Base-by-base conservation (phyloP, 2,797 vertebrate species). In the Linurgus olivaceus region DNA sequence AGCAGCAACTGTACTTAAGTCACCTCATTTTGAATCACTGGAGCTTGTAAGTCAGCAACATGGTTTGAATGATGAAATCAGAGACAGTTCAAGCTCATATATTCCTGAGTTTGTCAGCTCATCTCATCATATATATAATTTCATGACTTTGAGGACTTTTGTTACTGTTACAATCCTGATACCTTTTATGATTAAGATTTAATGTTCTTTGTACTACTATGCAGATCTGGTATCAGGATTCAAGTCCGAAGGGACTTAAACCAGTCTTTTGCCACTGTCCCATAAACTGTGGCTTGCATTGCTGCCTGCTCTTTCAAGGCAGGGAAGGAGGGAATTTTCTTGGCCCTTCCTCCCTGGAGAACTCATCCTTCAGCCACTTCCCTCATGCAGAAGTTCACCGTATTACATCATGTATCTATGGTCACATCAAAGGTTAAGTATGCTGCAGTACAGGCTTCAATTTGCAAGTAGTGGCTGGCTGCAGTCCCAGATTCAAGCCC, bases 371-470 rank as follows among this genome's bases (percentile, higher is more conserved):
- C n/a, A 70, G 37, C 66, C 61, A 35, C 12, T 90, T 90, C 11
- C 26, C 38, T 79, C 23, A 0, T 9, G 5, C 21, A 83, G 79
- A 77, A 92, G 35, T 6, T 29, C 44, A 31, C 28, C 0, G 0
- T 61, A 81, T 81, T 79, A n/a, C 0, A 0, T 7, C 55, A 10
- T 44, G 7, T 44, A 6, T 66, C 61, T 85, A 63, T 89, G 57
- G 13, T 75, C 45, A 57, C 7, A 3, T 55, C 91, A 93, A 92
- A 90, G 38, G 88, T 97, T 97, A 97, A 97, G 14, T 45, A 82
- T 70, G 15, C 90, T 76, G 70, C 51, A 91, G 48, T 37, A 66
- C 19, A 83, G 65, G 24, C 54, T 91, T 93, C 54, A 84, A 75
- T 94, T 63, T 81, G 40, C 61, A 93, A 90, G 81, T 5, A 90